Base-by-base conservation (phyloP, 2,113 vertebrate species). In the Tetraodon nigroviridis region DNA sequence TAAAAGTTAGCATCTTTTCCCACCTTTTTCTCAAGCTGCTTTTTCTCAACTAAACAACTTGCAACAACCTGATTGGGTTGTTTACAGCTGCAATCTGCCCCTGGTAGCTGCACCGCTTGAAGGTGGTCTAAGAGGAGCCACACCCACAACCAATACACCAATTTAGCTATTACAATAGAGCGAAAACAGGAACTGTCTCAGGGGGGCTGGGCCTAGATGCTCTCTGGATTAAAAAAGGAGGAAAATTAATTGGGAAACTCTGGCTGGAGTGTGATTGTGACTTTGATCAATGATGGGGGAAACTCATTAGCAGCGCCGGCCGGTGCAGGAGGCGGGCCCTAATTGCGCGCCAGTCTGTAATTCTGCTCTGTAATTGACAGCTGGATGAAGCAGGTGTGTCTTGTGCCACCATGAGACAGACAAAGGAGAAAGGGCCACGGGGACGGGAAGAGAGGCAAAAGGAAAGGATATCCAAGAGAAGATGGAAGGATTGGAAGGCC, bases 261-360 rank as follows among this genome's bases (percentile, higher is more conserved):
- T 75, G 76, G 59, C 58, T 64, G 8, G 75, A 75, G 75, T 82
- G 79, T 53, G 80, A 83, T 84, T 83, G 75, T 88, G 89, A 89
- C 88, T 89, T 89, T 90, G 88, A 91, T 91, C 87, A 90, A 90
- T 90, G 88, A 84, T 83, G 81, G 80, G 66, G 82, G 84, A 89
- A 90, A 88, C 72, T 89, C 89, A 90, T 90, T 89, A 90, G 66
- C 69, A 77, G 81, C 73, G 57, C 70, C 70, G 80, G 70, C 79
- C 81, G 67, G 83, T 78, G 77, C 67, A 59, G 67, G 79, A 82
- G 83, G 76, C 77, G 64, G 77, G 73, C 76, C 66, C 66, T 88
- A 85, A 87, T 85, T 88, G 85, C 19, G 71, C 83, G 86, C 85
- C 84, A 82, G 80, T 84, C 84, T 81, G 82, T 83, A 85, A 85